Percentiles rank a stretch among this genome's conserved stretches.
Evolutionary conservation across 2,888 invertebrate genomes (phyloP).

Genomic region (Schizaphis graminum): DNA sequence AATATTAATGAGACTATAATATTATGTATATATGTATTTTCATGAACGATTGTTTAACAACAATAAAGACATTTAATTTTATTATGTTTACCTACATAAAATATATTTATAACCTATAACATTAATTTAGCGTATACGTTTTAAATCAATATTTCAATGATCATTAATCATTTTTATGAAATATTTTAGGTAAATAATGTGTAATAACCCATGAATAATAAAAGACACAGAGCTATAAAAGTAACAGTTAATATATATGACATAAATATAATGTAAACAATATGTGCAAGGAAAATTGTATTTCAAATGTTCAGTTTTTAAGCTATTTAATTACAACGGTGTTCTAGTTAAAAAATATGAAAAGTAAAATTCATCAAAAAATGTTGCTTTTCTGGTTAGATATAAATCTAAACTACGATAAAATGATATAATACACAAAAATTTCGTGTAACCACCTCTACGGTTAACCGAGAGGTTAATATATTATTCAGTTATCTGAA

Average conservation of each 20-base stretch:
- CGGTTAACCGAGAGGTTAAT: not conserved
- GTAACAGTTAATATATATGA: not conserved
- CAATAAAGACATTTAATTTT: not conserved
- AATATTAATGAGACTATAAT: not conserved
- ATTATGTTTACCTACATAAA: not conserved
- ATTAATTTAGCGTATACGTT: not conserved
- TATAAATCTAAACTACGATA: not conserved
- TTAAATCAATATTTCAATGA: not conserved
- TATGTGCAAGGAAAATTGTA: not conserved
- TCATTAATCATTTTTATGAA: not conserved
- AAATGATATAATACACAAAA: not conserved
- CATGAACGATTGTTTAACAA: not conserved
- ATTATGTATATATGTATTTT: too few species aligned
- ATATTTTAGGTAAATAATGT: not conserved
- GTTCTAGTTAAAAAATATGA: not conserved
- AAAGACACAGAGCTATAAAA: not conserved
- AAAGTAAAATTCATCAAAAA: not conserved
- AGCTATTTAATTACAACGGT: not conserved
- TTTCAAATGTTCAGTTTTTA: not conserved
- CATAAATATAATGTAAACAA: not conserved
- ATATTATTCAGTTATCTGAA: not conserved
- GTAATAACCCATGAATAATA: not conserved
- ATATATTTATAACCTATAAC: not conserved
- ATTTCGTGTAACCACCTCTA: not conserved
- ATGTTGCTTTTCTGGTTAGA: not conserved